phyloP scores from a whole-genome alignment of 1,140 invertebrate genomes.

The Drosophila parabipectinata region DNA sequence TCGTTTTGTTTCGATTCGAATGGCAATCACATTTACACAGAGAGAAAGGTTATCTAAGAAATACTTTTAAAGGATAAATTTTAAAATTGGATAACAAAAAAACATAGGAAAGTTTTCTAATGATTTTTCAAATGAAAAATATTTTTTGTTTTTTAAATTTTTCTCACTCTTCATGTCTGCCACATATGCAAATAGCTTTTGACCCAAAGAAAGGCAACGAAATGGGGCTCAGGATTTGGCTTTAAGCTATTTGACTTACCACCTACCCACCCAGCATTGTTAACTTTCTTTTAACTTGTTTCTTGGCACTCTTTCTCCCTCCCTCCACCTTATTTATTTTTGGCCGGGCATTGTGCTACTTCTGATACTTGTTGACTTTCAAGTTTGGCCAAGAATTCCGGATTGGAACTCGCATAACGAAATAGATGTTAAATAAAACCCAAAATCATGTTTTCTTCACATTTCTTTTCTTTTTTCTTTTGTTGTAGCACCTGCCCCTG shows the following conservation, averaged over 20 bases:
- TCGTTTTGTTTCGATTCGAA: conserved; percentile 12
- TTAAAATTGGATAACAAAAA: too few relatives aligned
- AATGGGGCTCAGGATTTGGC: conserved; percentile 42
- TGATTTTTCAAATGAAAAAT: neutral
- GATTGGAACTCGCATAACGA: conserved; percentile 59
- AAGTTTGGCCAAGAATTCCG: conserved; percentile 49
- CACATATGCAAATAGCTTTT: conserved; percentile 72
- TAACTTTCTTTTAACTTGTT: conserved; percentile 82
- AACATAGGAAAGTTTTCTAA: too few relatives aligned
- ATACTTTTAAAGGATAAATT: too few relatives aligned
- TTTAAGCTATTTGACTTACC: conserved; percentile 64
- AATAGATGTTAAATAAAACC: conserved; percentile 73
- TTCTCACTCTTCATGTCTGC: neutral
- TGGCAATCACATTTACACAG: conserved; percentile 11
- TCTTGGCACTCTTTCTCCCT: conserved; percentile 43
- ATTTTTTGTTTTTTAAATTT: neutral
- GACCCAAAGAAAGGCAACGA: conserved; percentile 8
- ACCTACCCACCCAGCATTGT: conserved; percentile 28
- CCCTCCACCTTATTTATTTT: conserved; percentile 68
- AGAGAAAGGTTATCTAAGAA: neutral
- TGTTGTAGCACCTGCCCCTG: conserved; percentile 89
- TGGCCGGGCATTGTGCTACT: conserved; percentile 66
- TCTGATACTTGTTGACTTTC: conserved; percentile 65
- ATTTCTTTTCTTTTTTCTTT: neutral
- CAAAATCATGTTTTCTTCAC: conserved; percentile 32